Evolutionary conservation across 1,140 invertebrate species (phyloP), one percentile per base, ranked within the genome.

Genomic region (Bombus turneri): DNA sequence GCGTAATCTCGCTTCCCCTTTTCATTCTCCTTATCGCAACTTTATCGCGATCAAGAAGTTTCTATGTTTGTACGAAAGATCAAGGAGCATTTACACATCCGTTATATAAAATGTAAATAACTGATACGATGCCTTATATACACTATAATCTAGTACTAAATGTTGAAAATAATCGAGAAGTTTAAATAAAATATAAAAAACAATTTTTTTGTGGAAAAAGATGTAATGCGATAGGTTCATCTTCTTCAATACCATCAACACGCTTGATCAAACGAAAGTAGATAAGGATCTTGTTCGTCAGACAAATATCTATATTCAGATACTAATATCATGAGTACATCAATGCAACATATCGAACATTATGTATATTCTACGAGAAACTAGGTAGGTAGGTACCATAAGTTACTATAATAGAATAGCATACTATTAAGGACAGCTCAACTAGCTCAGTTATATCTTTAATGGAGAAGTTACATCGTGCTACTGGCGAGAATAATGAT

Each of bases 1-100:
- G 68, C 39, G 68, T 59, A 82, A 86, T 86, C 80, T 76, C 39
- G 28, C 25, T 68, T 6, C 39, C 3, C 10, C 72, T n/a, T 75
- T 10, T 41, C 31, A 31, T 31, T 39, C 41, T 18, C 8, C 34
- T 18, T 28, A n/a, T 68, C 28, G 59, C 59, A 62, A n/a, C 28
- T 76, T 68, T 77, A 57, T 28, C 6, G n/a, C 37, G 37, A 10
- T 25, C 25, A 12, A 69, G 82, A 83, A 83, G 39, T 84, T 62
- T 41, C 39, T 69, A 43, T 53, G n/a, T 79, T 47, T 47, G 66
- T 8, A 10, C 25, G 25, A 39, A 68, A 31, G 57, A 10, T 13
- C 3, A 12, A 28, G 34, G 15, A 57, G 31, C 74, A 31, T 59
- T 77, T 71, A 41, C 28, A 41, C 28, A 53, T 53, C 18, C 1